Percentiles rank a stretch among this genome's conserved stretches.
phyloP scores from a whole-genome alignment of 1,140 invertebrate species.

The Tribolium madens region DNA sequence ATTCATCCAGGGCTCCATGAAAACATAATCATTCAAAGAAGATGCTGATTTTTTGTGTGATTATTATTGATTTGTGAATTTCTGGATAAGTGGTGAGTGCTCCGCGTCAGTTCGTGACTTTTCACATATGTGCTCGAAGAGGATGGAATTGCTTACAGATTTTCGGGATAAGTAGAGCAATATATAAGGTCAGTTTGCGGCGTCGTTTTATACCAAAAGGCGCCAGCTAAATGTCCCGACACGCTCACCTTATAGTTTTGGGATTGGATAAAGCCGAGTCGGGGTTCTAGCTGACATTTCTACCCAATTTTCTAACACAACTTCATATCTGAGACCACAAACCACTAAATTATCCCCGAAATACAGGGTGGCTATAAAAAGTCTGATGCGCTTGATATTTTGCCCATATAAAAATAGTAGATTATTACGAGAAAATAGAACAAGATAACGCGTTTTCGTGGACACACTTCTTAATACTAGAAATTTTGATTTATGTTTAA shows the following conservation, averaged over 20 bases:
- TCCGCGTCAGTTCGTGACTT: neutral
- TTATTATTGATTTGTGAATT: neutral
- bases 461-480: too few relatives aligned
- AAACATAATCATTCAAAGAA: neutral
- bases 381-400: too few relatives aligned
- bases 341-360: too few relatives aligned
- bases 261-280: neutral
- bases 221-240: constrained; percentile 17
- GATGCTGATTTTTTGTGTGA: neutral
- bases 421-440: too few relatives aligned
- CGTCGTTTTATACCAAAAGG: constrained; percentile 10
- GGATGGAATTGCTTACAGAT: constrained; percentile 14
- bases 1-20: neutral
- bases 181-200: constrained; percentile 28
- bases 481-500: too few relatives aligned
- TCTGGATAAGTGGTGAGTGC: neutral
- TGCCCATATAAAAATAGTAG: too few relatives aligned
- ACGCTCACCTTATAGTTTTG: constrained; percentile 2
- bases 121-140: constrained; percentile 7
- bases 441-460: too few relatives aligned
- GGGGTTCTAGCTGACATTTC: neutral
- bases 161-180: constrained; percentile 25
- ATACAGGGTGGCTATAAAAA: too few relatives aligned
- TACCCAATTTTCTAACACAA: neutral
- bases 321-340: too few relatives aligned